phyloP scores from a whole-genome alignment of 2,113 vertebrate species.

The Nesospiza acunhae region DNA sequence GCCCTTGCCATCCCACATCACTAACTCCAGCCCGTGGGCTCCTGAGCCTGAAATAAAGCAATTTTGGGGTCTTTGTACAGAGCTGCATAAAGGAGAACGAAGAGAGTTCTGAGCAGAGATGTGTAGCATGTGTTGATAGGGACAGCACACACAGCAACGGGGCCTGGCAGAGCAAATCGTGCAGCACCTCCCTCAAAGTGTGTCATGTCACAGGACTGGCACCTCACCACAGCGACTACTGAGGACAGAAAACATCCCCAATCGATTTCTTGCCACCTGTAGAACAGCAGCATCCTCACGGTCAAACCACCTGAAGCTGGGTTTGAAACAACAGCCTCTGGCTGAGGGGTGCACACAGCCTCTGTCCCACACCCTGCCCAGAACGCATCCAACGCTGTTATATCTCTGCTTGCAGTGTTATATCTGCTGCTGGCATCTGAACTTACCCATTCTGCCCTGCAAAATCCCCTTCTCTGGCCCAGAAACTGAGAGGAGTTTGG shows the following conservation, averaged over 20 bases:
- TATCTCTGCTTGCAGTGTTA: fast-evolving
- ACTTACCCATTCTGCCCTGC: not conserved
- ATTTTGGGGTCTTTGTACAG: not conserved
- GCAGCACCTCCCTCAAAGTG: not conserved
- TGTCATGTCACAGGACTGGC: not conserved
- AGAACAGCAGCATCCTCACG: not conserved
- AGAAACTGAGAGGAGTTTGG: not conserved
- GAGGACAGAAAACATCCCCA: not conserved
- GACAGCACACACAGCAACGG: not conserved
- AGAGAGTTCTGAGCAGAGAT: not conserved
- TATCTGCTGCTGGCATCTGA: not conserved
- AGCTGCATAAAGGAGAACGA: not conserved
- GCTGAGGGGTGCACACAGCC: not conserved
- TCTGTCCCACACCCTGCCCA: not conserved
- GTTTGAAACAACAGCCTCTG: not conserved
- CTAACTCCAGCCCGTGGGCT: not conserved
- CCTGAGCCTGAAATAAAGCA: not conserved
- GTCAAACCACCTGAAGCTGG: not conserved
- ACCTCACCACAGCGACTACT: fast-evolving
- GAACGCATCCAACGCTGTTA: not conserved
- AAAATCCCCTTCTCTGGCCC: not conserved
- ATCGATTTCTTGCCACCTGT: not conserved
- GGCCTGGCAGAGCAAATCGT: not conserved
- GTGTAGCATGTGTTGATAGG: not conserved
- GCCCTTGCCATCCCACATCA: not conserved